Conservation (phyloP, 2,888 invertebrate genomes). For the Platycheirus albimanus region DNA sequence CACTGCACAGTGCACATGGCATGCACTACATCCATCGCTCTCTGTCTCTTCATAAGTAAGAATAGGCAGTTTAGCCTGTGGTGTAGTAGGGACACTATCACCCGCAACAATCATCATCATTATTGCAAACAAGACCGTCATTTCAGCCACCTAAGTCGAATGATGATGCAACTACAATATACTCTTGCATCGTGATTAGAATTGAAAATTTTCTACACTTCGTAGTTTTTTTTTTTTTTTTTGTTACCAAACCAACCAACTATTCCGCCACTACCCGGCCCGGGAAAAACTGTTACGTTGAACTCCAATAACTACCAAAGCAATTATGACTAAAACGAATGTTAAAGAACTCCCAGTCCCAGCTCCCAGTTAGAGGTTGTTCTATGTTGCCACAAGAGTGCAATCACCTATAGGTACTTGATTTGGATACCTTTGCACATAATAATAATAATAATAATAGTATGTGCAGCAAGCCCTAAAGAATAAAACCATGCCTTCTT, state of each 20-base stretch:
- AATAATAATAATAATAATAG: neutral
- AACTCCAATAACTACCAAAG: conserved; percentile 69
- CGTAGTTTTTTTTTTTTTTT: conserved; percentile 44
- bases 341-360: conserved; percentile 43
- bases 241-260: conserved; percentile 32
- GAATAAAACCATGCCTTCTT: conserved; percentile 37
- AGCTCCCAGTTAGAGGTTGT: conserved; percentile 46
- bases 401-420: conserved; percentile 64
- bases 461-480: conserved; percentile 52
- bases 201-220: conserved; percentile 63
- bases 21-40: conserved; percentile 45
- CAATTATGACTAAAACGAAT: conserved; percentile 57
- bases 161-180: conserved; percentile 65
- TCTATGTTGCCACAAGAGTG: conserved; percentile 43
- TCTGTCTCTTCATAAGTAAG: conserved; percentile 17
- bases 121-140: conserved; percentile 21
- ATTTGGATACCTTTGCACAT: conserved; percentile 54
- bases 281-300: conserved; percentile 72
- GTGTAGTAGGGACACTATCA: conserved; percentile 23
- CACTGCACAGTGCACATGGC: too few species aligned
- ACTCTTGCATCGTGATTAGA: conserved; percentile 69
- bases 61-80: neutral
- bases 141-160: conserved; percentile 60
- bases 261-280: conserved; percentile 17
- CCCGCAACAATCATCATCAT: conserved; percentile 21